Evolutionary conservation across 2,888 invertebrate species (phyloP).

Genomic region (Andricus quercusramuli): DNA sequence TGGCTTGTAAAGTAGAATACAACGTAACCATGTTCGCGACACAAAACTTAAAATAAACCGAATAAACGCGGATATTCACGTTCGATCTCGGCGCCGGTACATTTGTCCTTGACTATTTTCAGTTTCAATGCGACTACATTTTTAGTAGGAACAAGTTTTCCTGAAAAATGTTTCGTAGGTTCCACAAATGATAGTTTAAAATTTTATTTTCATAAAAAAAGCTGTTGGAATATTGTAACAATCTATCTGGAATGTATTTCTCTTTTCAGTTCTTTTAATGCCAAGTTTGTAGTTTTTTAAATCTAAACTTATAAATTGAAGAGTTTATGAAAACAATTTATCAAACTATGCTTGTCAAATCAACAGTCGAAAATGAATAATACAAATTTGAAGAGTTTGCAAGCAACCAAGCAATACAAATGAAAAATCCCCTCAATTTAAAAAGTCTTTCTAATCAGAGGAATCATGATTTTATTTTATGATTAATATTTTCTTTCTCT

Average conservation of each 20-base stretch:
- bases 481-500: background rate
- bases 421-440: background rate
- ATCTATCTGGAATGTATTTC: too few species aligned
- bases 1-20: background rate
- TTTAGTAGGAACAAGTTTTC: background rate
- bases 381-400: too few species aligned
- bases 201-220: background rate
- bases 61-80: background rate
- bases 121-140: background rate
- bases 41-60: constrained; percentile 2
- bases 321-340: too few species aligned
- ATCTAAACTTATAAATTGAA: too few species aligned
- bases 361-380: too few species aligned
- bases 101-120: background rate
- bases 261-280: too few species aligned
- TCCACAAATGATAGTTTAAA: constrained; percentile 1
- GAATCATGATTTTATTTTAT: background rate
- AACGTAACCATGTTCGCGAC: background rate
- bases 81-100: background rate
- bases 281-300: too few species aligned
- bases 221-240: background rate
- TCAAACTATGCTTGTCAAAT: too few species aligned
- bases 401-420: too few species aligned
- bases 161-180: background rate
- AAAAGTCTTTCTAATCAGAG: background rate